These are phyloP conservation scores for Anhinga anhinga DNA, from an alignment of 2,113 vertebrate species.

Conservation along the genomic window DNA sequence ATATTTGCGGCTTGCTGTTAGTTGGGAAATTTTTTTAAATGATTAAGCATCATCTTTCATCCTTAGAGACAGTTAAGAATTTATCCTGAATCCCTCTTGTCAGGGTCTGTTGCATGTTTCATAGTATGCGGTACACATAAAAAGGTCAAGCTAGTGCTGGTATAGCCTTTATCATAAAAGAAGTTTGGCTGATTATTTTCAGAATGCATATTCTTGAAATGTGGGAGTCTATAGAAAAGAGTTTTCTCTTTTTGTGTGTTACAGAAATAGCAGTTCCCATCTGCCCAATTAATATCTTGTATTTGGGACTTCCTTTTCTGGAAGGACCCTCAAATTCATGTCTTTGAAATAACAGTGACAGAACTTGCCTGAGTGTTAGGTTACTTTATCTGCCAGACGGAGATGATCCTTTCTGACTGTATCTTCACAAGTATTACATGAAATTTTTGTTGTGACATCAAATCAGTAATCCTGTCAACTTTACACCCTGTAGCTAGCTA, in stretches of 20 bases:
- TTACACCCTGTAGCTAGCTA: background rate
- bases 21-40: background rate
- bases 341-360: background rate
- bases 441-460: background rate
- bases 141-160: background rate
- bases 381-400: background rate
- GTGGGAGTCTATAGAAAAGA: background rate
- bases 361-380: background rate
- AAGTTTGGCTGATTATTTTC: background rate
- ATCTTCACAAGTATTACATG: background rate
- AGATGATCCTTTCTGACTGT: background rate
- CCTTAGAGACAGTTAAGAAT: background rate
- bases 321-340: background rate
- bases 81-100: background rate
- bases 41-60: background rate
- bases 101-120: background rate
- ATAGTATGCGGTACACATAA: background rate
- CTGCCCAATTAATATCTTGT: background rate
- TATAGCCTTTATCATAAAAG: background rate
- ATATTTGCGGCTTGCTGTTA: background rate
- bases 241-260: background rate
- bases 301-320: background rate
- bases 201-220: background rate
- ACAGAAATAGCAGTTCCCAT: background rate
- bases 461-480: background rate